Evolutionary conservation across 2,888 invertebrate species (phyloP), one percentile per base, ranked within the genome.

Genomic region (Aproaerema taeniolella): DNA sequence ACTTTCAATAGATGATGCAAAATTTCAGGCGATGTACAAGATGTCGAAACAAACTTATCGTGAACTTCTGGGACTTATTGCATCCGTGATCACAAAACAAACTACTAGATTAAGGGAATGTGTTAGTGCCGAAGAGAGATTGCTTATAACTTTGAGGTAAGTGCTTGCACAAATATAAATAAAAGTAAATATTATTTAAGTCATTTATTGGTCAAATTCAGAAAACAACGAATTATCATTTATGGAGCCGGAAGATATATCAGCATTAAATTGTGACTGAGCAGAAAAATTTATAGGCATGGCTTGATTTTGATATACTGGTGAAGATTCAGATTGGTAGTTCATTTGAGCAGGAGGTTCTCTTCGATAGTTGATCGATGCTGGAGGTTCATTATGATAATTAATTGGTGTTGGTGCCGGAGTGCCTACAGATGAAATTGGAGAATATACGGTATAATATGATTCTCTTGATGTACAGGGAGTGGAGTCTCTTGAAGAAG

Each of bases 51-150:
- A 20, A 20, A 20, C 20, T 20, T 20, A 20, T 20, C 20, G 20
- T 20, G 20, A 20, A 20, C 20, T 20, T 20, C 20, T 20, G 20
- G 20, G 20, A 20, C 20, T 20, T 20, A 20, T 20, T 20, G 20
- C 20, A 20, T 8, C 20, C 20, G 20, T 20, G 20, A 20, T 20
- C 20, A 20, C 20, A 20, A 20, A 33, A 16, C n/a, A 33, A 33
- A 33, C 20, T 37, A 29, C 29, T 16, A 37, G 16, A 37, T 29
- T 38, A 12, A 39, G 39, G 13, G 39, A 39, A 39, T 39, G 39
- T 39, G 39, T 39, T 12, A 32, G 32, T 39, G 32, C 39, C 12
- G 33, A 39, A 28, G 39, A 39, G 24, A 39, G 39, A 17, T 28
- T 39, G 14, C 38, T 38, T 17, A 20, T 20, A 20, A 20, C 20